phyloP scores from a whole-genome alignment of 2,113 vertebrate species.

The Eira barbara region DNA sequence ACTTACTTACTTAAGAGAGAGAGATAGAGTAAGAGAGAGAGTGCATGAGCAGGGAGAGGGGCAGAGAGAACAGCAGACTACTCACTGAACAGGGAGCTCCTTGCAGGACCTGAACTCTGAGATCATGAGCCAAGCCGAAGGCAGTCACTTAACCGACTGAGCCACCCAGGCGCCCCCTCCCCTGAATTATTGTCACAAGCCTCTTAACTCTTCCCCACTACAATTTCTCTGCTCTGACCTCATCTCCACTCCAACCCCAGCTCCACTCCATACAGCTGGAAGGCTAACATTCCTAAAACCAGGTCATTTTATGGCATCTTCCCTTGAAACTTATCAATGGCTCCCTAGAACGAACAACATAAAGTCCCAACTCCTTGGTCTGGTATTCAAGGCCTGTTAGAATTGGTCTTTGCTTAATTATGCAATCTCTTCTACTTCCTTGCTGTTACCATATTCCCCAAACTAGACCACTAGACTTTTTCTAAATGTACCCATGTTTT shows the following conservation, averaged over 20 bases:
- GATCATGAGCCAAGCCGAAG: too few relatives aligned
- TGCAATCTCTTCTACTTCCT: not conserved
- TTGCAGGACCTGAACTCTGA: too few relatives aligned
- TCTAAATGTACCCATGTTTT: not conserved
- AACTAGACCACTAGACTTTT: not conserved
- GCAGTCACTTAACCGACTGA: too few relatives aligned
- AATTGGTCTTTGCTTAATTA: not conserved
- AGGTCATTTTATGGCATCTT: not conserved
- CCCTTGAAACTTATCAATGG: not conserved
- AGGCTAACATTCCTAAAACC: not conserved
- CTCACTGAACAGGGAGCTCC: too few relatives aligned
- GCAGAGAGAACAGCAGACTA: too few relatives aligned
- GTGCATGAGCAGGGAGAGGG: too few relatives aligned
- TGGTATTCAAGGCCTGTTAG: not conserved
- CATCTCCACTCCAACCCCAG: not conserved
- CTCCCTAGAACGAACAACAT: not conserved
- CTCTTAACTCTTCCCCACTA: not conserved
- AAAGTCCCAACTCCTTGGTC: not conserved
- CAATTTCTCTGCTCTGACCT: not conserved
- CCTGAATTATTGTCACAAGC: not conserved
- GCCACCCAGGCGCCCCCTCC: too few relatives aligned
- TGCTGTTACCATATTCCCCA: not conserved
- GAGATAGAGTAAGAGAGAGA: too few relatives aligned
- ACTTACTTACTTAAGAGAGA: too few relatives aligned
- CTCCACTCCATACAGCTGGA: not conserved